phyloP scores from a whole-genome alignment of 2,797 vertebrate species.

The Pteropus rufus region DNA sequence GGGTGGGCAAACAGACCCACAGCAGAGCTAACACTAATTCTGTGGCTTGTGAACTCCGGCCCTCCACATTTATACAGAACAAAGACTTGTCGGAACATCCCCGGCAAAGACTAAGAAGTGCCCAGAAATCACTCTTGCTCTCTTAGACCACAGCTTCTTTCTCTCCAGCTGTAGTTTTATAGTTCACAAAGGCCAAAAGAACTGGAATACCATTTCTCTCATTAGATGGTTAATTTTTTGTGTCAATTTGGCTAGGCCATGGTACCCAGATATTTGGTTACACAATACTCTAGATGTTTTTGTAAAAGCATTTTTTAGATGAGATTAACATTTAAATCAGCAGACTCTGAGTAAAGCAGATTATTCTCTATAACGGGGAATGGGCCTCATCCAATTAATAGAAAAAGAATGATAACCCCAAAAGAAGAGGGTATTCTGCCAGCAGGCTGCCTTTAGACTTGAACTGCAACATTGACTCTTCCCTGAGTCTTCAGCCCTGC shows the following conservation, averaged over 20 bases:
- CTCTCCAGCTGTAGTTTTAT: neutral
- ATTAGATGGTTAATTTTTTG: neutral
- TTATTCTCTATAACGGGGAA: neutral
- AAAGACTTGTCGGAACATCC: neutral
- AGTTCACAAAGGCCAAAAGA: neutral
- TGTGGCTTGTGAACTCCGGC: neutral
- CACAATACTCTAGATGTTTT: neutral
- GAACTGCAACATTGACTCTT: neutral
- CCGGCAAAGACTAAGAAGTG: neutral
- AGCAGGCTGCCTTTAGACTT: neutral
- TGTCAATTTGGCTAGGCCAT: neutral
- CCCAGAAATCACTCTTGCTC: neutral
- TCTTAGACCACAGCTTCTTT: neutral
- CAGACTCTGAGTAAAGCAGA: neutral
- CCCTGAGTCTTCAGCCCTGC: neutral
- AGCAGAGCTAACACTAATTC: accelerated
- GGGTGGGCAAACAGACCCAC: neutral
- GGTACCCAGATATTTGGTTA: neutral
- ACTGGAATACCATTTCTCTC: neutral
- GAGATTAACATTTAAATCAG: neutral
- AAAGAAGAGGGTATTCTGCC: neutral
- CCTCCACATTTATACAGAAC: neutral
- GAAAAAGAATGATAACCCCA: neutral
- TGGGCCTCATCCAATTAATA: neutral
- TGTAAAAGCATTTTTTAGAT: neutral